Percentiles rank a stretch among this genome's conserved stretches.
These are phyloP conservation scores for Nyctereutes procyonoides DNA, from an alignment of 2,113 vertebrate species.

Conservation along the genomic window DNA sequence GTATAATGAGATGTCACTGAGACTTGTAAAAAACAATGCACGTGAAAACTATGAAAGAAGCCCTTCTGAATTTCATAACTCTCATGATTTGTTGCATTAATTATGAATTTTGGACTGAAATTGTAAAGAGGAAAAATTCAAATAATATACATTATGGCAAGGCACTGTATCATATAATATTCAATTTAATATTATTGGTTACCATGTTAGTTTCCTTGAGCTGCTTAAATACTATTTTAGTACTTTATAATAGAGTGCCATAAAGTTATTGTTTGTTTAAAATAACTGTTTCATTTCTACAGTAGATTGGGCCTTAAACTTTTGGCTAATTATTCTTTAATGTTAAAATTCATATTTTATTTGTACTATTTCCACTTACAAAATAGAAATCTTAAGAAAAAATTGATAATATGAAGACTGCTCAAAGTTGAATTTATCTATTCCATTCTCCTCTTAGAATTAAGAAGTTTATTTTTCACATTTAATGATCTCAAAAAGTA, in stretches of 20 bases:
- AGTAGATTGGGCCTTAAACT: background rate
- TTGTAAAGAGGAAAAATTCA: constrained; percentile 47
- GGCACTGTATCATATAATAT: background rate
- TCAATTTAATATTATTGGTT: background rate
- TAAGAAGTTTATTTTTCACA: constrained; percentile 52
- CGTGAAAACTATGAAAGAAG: background rate
- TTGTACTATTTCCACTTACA: constrained; percentile 37
- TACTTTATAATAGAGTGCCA: background rate
- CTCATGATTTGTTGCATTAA: constrained; percentile 26
- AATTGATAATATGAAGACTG: background rate
- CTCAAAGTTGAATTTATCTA: background rate
- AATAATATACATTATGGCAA: background rate
- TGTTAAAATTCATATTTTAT: constrained; percentile 26
- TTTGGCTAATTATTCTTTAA: constrained; percentile 9
- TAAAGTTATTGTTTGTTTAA: background rate
- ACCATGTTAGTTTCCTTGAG: constrained; percentile 11
- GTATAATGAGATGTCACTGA: constrained; percentile 61
- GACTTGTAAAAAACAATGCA: constrained; percentile 8
- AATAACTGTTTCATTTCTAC: constrained; percentile 8
- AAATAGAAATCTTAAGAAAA: constrained; percentile 9
- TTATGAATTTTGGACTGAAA: constrained; percentile 45
- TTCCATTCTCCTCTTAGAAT: background rate
- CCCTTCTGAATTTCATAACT: constrained; percentile 12
- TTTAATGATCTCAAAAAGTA: constrained; percentile 53
- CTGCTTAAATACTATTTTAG: background rate